Base-by-base conservation (phyloP, 2,113 vertebrate genomes). In the Perca fluviatilis region DNA sequence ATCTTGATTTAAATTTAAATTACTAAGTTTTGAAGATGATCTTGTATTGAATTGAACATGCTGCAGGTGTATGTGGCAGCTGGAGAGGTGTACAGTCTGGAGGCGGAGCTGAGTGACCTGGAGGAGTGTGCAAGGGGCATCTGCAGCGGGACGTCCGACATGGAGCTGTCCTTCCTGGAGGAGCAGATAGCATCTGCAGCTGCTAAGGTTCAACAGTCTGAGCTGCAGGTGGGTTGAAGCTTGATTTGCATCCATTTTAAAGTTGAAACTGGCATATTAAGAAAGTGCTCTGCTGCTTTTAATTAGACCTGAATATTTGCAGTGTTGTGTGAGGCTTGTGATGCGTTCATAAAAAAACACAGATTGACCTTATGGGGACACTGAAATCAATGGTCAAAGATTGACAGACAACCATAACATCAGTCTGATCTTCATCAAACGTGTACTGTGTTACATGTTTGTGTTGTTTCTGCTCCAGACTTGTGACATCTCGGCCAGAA, bases 151-250 rank as follows among this genome's bases (percentile, higher is more conserved):
- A 98, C 97, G 0, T 92, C 95, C 0, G 96, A 99, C 14, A 90
- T 93, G 0, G 96, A 99, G 80, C 94, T 99, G 73, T 95, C 95
- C 0, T 95, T 96, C 9, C 95, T 99, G 89, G 98, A 99, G 88
- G 98, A 99, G 77, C 97, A 98, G 92, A 97, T 99, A 79, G 98
- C 98, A 30, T 96, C 97, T 0, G 98, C 98, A 2, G 98, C 98
- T 0, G 98, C 97, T 13, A 96, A 97, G 75, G 98, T 99, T 68
- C 98, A 98, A 49, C 97, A 99, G 2, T 97, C 98, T 0, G 98
- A 99, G 84, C 95, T 97, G 40, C 97, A 98, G 98, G 98, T 99
- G 74, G 61, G 89, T 47, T 21, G 6, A 15, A 16, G 51, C 18
- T 11, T 0, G 11, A 61, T 8, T 8, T 9, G 10, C 13, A 50